A percentile compares a stretch with the other conserved stretches of the same genome.
phyloP scores from a whole-genome alignment of 2,113 vertebrate species.

The Camelus bactrianus region DNA sequence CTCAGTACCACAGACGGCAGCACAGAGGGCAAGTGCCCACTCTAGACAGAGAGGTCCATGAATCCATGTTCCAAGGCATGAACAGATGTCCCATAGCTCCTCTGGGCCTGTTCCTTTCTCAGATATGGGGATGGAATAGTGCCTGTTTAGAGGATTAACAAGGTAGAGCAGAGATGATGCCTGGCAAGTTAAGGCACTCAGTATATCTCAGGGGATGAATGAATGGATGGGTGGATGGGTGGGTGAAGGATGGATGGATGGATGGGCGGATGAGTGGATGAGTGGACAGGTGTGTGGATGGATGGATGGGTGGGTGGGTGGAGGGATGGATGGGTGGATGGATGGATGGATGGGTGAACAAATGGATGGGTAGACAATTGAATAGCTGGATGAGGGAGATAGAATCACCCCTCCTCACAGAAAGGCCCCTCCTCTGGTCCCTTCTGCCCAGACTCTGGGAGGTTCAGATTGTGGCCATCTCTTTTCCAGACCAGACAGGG shows the following conservation, averaged over 20 bases:
- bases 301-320: background rate
- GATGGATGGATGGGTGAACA: background rate
- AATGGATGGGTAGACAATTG: background rate
- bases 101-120: too few relatives aligned
- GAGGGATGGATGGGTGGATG: background rate
- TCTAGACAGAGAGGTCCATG: too few relatives aligned
- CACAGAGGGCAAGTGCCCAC: accelerated
- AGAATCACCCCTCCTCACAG: background rate
- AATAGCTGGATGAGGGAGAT: background rate
- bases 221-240: too few relatives aligned
- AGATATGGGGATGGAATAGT: background rate
- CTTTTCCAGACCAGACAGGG: background rate
- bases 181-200: background rate
- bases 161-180: background rate
- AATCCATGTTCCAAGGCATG: background rate
- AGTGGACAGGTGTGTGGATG: too few relatives aligned
- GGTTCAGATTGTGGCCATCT: background rate
- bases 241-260: too few relatives aligned
- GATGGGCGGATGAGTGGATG: too few relatives aligned
- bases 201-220: background rate
- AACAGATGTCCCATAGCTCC: accelerated
- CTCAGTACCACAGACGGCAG: accelerated
- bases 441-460: background rate
- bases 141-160: background rate
- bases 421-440: background rate